phyloP scores from a whole-genome alignment of 2,888 invertebrate genomes.

The Latrodectus elegans region DNA sequence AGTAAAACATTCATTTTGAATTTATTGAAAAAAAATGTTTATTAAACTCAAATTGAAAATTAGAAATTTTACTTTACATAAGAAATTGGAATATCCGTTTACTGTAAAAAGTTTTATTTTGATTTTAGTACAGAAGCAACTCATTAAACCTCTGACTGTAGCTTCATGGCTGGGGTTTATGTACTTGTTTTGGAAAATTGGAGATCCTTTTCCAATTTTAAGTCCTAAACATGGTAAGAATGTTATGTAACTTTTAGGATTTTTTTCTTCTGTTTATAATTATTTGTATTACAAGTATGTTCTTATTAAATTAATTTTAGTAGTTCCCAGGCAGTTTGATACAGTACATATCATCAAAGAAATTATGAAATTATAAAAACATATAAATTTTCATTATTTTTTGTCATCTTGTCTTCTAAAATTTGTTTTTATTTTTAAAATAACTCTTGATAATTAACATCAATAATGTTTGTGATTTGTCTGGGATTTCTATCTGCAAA shows the following conservation, averaged over 20 bases:
- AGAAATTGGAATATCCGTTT: neutral
- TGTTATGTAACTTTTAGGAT: neutral
- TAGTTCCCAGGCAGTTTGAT: too few species aligned
- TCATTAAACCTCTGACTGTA: conserved; percentile 86
- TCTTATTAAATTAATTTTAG: neutral
- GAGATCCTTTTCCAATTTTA: conserved; percentile 97
- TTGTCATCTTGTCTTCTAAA: neutral
- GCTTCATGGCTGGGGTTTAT: conserved; percentile 92
- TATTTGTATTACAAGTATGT: neutral
- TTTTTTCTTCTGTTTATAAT: conserved; percentile 11
- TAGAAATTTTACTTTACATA: neutral
- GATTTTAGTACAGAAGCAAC: conserved; percentile 82
- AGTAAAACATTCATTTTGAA: neutral
- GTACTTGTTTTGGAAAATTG: conserved; percentile 98
- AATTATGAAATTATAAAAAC: neutral
- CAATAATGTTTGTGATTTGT: too few species aligned
- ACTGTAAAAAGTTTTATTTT: neutral
- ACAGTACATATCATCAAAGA: neutral
- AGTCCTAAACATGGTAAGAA: conserved; percentile 91
- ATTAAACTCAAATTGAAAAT: neutral
- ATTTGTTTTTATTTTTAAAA: neutral
- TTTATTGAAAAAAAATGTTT: neutral
- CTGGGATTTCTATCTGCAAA: too few species aligned
- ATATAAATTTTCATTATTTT: neutral
- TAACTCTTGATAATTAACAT: too few species aligned